Conservation (phyloP, 2,113 vertebrate genomes). For the Chaetodon auriga region DNA sequence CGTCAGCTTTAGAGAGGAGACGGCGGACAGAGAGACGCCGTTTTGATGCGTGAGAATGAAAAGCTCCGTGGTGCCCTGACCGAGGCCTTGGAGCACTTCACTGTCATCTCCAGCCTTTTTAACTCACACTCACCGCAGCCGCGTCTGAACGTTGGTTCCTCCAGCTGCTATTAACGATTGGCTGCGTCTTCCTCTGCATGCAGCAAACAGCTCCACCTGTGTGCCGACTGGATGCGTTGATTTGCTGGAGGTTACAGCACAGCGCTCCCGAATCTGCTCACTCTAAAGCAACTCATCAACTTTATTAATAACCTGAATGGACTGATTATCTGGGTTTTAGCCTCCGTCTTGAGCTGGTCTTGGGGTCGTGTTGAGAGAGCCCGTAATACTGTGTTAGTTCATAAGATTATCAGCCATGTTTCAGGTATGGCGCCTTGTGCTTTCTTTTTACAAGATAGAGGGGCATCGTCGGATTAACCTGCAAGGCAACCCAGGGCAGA, state of each 20-base stretch:
- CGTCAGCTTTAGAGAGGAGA: constrained; percentile 1
- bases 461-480: constrained; percentile 12
- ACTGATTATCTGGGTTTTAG: neutral
- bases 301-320: neutral
- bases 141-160: neutral
- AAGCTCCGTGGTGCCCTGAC: neutral
- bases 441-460: neutral
- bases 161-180: neutral
- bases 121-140: constrained; percentile 5
- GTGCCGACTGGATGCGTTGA: neutral
- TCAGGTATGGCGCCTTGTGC: neutral
- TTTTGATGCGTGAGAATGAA: constrained; percentile 8
- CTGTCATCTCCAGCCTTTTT: neutral
- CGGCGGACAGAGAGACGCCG: neutral
- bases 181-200: neutral
- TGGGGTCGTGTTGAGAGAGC: too few relatives aligned
- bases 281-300: neutral
- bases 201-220: neutral
- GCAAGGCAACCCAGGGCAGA: neutral
- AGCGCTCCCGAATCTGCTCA: neutral
- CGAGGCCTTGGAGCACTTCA: neutral
- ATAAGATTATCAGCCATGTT: constrained; percentile 1
- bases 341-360: neutral
- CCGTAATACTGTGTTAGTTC: neutral
- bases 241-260: neutral